These are phyloP conservation scores for Gallirallus australis DNA, from an alignment of 2,797 vertebrate species.

Conservation along the genomic window DNA sequence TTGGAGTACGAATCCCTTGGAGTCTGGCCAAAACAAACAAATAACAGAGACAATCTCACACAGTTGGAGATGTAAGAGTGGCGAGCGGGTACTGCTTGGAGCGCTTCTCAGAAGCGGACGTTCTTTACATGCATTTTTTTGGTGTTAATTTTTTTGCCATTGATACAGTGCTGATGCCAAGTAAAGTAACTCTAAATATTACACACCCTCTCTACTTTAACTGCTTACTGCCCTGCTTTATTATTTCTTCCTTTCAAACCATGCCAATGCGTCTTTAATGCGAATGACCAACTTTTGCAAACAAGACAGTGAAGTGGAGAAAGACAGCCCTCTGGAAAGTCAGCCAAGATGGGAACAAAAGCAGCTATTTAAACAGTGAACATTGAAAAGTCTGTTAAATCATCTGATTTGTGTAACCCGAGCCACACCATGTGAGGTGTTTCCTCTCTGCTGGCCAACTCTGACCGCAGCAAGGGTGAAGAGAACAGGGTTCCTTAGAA, in stretches of 20 bases:
- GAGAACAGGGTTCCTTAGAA: constrained; percentile 63
- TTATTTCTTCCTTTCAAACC: background rate
- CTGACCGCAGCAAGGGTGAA: constrained; percentile 17
- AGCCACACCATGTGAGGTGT: constrained; percentile 22
- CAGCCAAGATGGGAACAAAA: constrained; percentile 37
- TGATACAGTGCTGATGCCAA: background rate
- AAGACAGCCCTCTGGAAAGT: background rate
- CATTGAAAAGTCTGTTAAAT: constrained; percentile 52
- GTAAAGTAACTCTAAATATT: constrained; percentile 30
- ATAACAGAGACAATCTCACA: constrained; percentile 42
- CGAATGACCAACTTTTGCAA: background rate
- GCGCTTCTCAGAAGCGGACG: background rate
- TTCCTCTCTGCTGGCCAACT: constrained; percentile 38
- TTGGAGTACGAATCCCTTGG: constrained; percentile 37
- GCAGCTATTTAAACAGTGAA: constrained; percentile 43
- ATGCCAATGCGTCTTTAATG: background rate
- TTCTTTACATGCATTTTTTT: constrained; percentile 21
- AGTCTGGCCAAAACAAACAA: constrained; percentile 54
- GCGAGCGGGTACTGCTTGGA: background rate
- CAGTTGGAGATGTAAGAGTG: constrained; percentile 8
- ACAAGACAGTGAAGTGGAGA: background rate
- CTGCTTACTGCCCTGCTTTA: constrained; percentile 10
- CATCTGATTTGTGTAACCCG: constrained; percentile 54
- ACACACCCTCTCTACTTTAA: background rate
- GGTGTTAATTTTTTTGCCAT: constrained; percentile 48